Evolutionary conservation across 2,113 vertebrate genomes (phyloP).

Genomic region (Gymnarchus niloticus): DNA sequence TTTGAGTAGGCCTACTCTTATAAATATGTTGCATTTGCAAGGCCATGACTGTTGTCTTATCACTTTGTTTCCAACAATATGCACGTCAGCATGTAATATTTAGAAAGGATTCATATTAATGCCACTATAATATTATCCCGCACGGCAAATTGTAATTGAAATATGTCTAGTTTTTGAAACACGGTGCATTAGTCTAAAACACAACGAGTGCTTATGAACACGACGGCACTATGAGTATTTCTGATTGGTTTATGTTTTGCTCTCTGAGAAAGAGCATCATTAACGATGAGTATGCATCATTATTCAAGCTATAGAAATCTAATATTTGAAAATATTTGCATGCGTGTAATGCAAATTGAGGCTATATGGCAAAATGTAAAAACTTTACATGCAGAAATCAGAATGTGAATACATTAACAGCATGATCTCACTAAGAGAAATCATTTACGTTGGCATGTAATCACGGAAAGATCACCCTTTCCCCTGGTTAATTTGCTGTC

Average conservation of each 20-base stretch:
- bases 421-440: not conserved
- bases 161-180: not conserved
- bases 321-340: conserved; percentile 21
- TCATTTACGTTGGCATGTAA: not conserved
- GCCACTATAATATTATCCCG: not conserved
- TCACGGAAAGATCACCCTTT: conserved; percentile 23
- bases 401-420: not conserved
- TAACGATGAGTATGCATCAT: conserved; percentile 31
- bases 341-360: not conserved
- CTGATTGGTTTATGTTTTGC: conserved; percentile 43
- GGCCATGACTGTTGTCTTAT: not conserved
- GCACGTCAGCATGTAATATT: not conserved
- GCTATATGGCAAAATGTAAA: not conserved
- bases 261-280: conserved; percentile 35
- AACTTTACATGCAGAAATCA: not conserved
- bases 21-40: not conserved
- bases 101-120: not conserved
- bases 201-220: not conserved
- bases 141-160: conserved; percentile 18
- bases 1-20: not conserved
- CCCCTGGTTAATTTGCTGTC: conserved; percentile 25
- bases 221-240: conserved; percentile 27
- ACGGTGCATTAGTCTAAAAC: not conserved
- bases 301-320: conserved; percentile 38
- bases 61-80: not conserved